Conservation (phyloP, 1,140 invertebrate genomes). For the Tribolium castaneum region DNA sequence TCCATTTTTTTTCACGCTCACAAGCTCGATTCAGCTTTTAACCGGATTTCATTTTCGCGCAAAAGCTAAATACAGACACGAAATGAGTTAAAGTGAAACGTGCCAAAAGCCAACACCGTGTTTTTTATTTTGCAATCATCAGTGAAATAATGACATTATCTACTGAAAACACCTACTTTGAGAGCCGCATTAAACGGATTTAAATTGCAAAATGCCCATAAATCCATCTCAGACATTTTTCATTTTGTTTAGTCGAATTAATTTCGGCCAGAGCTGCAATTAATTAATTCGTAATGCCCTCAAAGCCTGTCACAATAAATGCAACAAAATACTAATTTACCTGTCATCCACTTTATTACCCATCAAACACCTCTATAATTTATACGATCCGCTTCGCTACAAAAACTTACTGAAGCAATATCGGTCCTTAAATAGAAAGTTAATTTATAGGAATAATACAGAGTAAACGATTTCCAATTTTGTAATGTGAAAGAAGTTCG, state of each 20-base stretch:
- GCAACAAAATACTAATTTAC: background rate
- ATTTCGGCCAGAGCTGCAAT: background rate
- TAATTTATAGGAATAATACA: background rate
- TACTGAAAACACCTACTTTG: constrained; percentile 1
- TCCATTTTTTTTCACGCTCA: constrained; percentile 4
- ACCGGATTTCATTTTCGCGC: constrained; percentile 15
- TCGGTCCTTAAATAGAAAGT: background rate
- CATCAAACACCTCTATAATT: background rate
- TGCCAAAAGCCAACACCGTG: constrained; percentile 14
- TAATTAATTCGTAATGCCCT: background rate
- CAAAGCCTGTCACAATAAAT: background rate
- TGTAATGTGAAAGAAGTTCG: background rate
- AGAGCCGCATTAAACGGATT: background rate
- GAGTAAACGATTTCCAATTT: constrained; percentile 11
- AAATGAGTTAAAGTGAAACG: constrained; percentile 29
- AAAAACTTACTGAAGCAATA: background rate
- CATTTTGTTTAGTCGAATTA: background rate
- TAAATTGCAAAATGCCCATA: background rate
- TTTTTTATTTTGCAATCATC: constrained; percentile 16
- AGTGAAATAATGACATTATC: constrained; percentile 13
- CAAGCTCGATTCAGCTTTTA: constrained; percentile 24
- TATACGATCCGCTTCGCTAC: background rate
- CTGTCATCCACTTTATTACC: background rate
- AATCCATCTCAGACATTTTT: too few species aligned
- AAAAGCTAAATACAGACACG: constrained; percentile 4